phyloP scores from a whole-genome alignment of 1,140 invertebrate species.

The Choristoneura fumiferana region DNA sequence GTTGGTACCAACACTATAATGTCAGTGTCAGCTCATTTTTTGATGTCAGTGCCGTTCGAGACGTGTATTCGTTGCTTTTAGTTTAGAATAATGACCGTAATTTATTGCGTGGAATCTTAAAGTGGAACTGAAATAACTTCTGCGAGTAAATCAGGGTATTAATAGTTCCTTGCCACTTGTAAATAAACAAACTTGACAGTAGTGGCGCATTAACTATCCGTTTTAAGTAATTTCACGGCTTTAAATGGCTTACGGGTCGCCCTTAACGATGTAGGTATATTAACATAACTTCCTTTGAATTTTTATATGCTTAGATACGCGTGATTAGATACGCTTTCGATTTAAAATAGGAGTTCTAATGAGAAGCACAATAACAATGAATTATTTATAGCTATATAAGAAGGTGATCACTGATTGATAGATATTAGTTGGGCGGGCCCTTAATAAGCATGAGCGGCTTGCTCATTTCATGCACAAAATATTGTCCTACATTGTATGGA shows the following conservation, averaged over 20 bases:
- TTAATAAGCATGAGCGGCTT: constrained; percentile 17
- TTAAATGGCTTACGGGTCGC: not conserved
- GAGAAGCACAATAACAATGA: constrained; percentile 33
- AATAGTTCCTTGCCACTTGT: not conserved
- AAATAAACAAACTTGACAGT: constrained; percentile 9
- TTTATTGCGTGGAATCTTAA: constrained; percentile 8
- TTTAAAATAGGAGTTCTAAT: constrained; percentile 33
- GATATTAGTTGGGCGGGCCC: constrained; percentile 26
- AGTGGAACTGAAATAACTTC: not conserved
- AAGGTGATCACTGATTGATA: constrained; percentile 21
- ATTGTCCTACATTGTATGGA: not conserved
- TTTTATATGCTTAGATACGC: constrained; percentile 2
- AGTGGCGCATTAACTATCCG: constrained; percentile 2
- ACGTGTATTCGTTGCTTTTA: constrained; percentile 6
- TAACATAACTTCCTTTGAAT: constrained; percentile 16
- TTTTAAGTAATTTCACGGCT: not conserved
- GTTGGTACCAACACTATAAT: not conserved
- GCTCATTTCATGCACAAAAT: constrained; percentile 17
- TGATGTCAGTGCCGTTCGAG: constrained; percentile 1
- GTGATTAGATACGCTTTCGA: constrained; percentile 37
- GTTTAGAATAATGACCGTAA: constrained; percentile 7
- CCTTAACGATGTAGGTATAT: not conserved
- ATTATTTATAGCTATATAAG: constrained; percentile 31
- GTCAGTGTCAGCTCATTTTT: constrained; percentile 11
- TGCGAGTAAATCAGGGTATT: constrained; percentile 10